Base-by-base conservation (phyloP, 1,140 invertebrate genomes). In the Myzus persicae region DNA sequence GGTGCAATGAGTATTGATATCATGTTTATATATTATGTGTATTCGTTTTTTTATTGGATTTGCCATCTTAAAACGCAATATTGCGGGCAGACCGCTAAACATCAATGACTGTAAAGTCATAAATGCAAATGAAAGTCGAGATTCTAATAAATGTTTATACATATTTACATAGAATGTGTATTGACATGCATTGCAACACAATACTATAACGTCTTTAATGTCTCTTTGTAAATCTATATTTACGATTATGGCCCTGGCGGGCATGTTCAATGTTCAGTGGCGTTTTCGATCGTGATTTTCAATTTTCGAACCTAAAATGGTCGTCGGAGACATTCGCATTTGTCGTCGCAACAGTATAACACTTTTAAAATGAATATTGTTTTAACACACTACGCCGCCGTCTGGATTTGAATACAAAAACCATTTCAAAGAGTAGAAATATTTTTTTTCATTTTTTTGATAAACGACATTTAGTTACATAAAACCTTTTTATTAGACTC, bases 251-350 rank as follows among this genome's bases (percentile, higher is more conserved):
- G 87, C 46, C 85, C 46, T 38, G 31, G 87, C 44, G 87, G 87
- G n/a, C 42, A n/a, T 31, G 84, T 51, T 36, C 18, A 8, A 9
- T 46, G 84, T 38, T 11, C 42, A 22, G 42, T 46, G 42, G n/a
- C 46, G n/a, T 51, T 89, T 89, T 89, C 87, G 36, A 89, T 89
- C 87, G 87, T 89, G 87, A 89, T 89, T 51, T 89, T 89, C 87
- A 51, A 51, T 89, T 89, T 89, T 38, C 87, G 9, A 89, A 51
- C 46, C 87, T 89, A 51, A 89, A 38, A 89, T 89, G 87, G 46
- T 88, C 46, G 87, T 89, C n/a, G 46, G 31, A 88, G 44, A 88
- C 85, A 46, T 46, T 88, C 81, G 76, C 20, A 81, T 81, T 81
- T 81, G 59, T 67, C 14, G 40, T n/a, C 26, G 14, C 7, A 2